Conservation (phyloP, 2,888 invertebrate genomes). For the Melieria picta region DNA sequence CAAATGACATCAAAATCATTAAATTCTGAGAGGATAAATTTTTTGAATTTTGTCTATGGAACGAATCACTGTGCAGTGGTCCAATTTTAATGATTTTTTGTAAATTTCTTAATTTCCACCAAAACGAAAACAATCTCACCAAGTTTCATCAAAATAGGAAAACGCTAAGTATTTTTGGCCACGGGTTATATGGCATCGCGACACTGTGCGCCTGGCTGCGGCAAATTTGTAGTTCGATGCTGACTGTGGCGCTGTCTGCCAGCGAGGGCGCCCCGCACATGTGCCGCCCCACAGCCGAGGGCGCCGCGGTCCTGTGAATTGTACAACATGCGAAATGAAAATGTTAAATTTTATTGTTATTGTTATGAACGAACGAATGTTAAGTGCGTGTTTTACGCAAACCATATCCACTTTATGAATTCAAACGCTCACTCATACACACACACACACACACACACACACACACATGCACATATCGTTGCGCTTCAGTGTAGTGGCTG, state of each 20-base stretch:
- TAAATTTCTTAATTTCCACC: too few relatives aligned
- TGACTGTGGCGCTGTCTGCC: background rate
- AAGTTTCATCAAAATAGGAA: too few relatives aligned
- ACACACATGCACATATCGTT: background rate
- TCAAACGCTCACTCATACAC: background rate
- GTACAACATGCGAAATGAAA: slow-evolving; percentile 28
- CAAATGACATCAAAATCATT: too few relatives aligned
- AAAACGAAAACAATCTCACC: too few relatives aligned
- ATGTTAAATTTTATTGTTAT: slow-evolving; percentile 32
- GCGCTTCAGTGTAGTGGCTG: background rate
- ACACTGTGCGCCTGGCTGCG: too few relatives aligned
- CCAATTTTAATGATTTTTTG: too few relatives aligned
- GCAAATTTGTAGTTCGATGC: slow-evolving; percentile 2
- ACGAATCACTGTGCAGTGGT: too few relatives aligned
- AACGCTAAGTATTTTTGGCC: too few relatives aligned
- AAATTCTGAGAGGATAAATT: too few relatives aligned
- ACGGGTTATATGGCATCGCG: too few relatives aligned
- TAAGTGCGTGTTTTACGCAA: slow-evolving; percentile 29
- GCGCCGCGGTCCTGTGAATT: background rate
- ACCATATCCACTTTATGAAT: slow-evolving; percentile 22
- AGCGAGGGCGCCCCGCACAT: slow-evolving; percentile 1
- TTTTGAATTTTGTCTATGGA: too few relatives aligned
- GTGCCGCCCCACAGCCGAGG: background rate
- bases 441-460: background rate
- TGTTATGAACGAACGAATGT: slow-evolving; percentile 28